These are phyloP conservation scores for Spondyliosoma cantharus DNA, from an alignment of 2,797 vertebrate genomes.

Conservation along the genomic window DNA sequence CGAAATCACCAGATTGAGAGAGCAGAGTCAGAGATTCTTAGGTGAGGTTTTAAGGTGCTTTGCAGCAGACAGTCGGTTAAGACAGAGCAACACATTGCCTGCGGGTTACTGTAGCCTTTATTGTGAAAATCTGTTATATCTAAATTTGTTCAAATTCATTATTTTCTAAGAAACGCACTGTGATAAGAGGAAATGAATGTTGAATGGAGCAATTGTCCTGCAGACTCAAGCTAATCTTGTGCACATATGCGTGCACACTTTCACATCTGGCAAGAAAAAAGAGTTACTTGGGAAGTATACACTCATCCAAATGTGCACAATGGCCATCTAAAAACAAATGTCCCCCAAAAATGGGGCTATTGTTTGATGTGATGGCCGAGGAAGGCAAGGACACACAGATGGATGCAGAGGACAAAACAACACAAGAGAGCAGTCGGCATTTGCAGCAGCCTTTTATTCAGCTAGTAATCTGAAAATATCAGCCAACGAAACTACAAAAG, in stretches of 20 bases:
- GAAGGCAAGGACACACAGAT: too few relatives aligned
- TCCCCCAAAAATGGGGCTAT: not conserved
- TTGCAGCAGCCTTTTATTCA: not conserved
- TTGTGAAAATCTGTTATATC: too few relatives aligned
- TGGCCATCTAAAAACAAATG: not conserved
- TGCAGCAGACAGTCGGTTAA: not conserved
- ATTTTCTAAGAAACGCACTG: too few relatives aligned
- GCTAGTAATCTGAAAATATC: not conserved
- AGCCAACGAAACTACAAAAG: not conserved
- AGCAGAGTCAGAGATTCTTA: not conserved
- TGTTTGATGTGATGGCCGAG: conserved; percentile 1
- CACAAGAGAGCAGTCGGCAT: not conserved
- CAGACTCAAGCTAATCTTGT: not conserved
- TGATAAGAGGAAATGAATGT: not conserved
- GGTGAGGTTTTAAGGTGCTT: not conserved
- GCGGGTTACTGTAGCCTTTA: too few relatives aligned
- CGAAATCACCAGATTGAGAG: not conserved
- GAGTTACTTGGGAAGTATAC: not conserved
- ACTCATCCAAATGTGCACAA: not conserved
- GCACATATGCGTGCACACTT: not conserved
- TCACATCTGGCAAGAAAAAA: too few relatives aligned
- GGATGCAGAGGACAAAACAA: not conserved
- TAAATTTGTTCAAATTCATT: too few relatives aligned
- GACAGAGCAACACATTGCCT: not conserved
- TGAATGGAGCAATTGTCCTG: not conserved